These are phyloP conservation scores for Notolepis coatsorum DNA, from an alignment of 2,797 vertebrate genomes.

Conservation along the genomic window DNA sequence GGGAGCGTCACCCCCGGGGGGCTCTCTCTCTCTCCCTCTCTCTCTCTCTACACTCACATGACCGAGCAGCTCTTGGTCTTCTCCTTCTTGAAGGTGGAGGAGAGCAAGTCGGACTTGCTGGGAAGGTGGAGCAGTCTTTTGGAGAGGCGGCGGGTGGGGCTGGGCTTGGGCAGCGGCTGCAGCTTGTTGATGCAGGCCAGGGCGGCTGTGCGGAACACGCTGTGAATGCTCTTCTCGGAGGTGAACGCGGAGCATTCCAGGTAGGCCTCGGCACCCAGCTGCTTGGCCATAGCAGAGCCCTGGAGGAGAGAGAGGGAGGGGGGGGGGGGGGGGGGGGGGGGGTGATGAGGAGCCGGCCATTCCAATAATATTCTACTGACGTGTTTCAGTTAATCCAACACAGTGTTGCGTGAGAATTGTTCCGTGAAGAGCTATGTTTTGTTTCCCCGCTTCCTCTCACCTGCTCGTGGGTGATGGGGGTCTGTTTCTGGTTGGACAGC, in stretches of 20 bases:
- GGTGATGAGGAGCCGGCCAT: not conserved
- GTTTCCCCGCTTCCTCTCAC: slow-evolving; percentile 58
- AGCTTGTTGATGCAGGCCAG: slow-evolving; percentile 90
- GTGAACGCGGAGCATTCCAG: slow-evolving; percentile 96
- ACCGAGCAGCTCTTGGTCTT: slow-evolving; percentile 96
- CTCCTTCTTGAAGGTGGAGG: slow-evolving; percentile 95
- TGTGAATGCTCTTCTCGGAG: slow-evolving; percentile 96
- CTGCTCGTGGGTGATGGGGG: slow-evolving; percentile 93
- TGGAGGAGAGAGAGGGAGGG: slow-evolving; percentile 46
- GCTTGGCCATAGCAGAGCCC: slow-evolving; percentile 92
- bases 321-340: not conserved
- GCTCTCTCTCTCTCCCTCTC: too few relatives aligned
- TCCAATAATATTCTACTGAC: not conserved
- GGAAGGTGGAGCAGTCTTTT: slow-evolving; percentile 94
- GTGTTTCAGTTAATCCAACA: not conserved
- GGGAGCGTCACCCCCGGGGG: slow-evolving; percentile 49
- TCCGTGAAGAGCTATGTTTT: too few relatives aligned
- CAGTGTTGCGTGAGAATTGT: not conserved
- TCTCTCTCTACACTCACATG: slow-evolving; percentile 86
- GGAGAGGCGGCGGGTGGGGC: slow-evolving; percentile 90
- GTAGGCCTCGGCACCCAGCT: slow-evolving; percentile 92
- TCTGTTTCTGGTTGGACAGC: slow-evolving; percentile 94
- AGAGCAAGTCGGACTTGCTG: slow-evolving; percentile 93
- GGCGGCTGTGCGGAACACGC: slow-evolving; percentile 91
- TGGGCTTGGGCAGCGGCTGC: slow-evolving; percentile 80